Evolutionary conservation across 2,113 vertebrate species (phyloP).

Genomic region (Chionomys nivalis): DNA sequence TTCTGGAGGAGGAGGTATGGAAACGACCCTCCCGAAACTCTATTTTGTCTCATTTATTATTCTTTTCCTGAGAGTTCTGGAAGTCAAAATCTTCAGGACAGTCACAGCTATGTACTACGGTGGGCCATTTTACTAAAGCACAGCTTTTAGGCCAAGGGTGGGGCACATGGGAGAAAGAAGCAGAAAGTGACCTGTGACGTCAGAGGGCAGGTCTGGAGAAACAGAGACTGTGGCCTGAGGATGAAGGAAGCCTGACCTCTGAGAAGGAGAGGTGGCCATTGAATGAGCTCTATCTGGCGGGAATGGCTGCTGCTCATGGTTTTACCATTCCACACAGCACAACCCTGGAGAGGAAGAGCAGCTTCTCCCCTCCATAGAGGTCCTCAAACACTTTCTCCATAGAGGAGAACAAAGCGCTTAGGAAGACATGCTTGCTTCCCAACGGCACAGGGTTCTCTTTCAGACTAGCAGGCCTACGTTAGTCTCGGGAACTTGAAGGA

Average conservation of each 20-base stretch:
- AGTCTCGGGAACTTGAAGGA: neutral
- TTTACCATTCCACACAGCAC: rapidly evolving
- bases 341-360: neutral
- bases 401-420: neutral
- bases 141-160: neutral
- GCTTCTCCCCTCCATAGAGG: neutral
- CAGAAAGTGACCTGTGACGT: neutral
- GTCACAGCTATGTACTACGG: neutral
- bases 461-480: neutral
- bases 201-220: neutral
- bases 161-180: neutral
- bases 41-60: neutral
- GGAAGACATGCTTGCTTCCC: neutral
- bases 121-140: neutral
- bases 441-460: neutral
- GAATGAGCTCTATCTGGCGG: neutral
- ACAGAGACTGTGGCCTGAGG: neutral
- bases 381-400: neutral
- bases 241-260: neutral
- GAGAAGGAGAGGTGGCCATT: no score
- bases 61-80: neutral
- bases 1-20: neutral
- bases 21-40: neutral
- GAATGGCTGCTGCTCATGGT: rapidly evolving
- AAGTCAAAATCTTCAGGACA: neutral